Conservation (phyloP, 2,113 vertebrate species). For the Pipra filicauda region DNA sequence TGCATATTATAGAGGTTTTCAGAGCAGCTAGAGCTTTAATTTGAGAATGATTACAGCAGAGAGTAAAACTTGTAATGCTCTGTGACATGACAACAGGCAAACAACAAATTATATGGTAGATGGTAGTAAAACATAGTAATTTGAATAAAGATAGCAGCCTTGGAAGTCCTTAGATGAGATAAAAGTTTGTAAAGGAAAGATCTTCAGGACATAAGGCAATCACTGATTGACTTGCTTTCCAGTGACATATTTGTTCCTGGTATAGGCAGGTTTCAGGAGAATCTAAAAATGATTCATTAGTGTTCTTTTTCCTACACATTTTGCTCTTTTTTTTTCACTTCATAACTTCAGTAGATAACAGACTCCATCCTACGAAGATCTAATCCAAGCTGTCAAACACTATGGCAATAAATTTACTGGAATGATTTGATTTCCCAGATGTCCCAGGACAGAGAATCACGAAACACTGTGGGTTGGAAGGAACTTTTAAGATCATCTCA, state of each 20-base stretch:
- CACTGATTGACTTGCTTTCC: neutral
- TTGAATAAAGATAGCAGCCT: conserved; percentile 19
- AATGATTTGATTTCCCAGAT: neutral
- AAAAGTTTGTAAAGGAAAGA: neutral
- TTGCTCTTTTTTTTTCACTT: neutral
- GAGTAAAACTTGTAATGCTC: conserved; percentile 17
- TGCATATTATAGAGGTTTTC: conserved; percentile 1
- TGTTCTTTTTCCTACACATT: neutral
- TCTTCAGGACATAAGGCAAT: neutral
- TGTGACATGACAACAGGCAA: conserved; percentile 41
- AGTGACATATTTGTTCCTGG: neutral
- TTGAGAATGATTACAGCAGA: neutral
- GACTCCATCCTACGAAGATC: neutral
- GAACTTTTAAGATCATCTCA: neutral
- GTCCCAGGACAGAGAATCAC: neutral
- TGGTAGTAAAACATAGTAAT: conserved; percentile 25
- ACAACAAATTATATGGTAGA: conserved; percentile 33
- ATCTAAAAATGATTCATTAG: neutral
- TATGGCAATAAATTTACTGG: neutral
- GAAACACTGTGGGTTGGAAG: neutral
- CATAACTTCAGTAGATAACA: neutral
- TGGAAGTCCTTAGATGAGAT: neutral
- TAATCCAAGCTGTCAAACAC: neutral
- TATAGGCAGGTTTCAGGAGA: neutral
- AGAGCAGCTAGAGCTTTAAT: conserved; percentile 32